phyloP scores from a whole-genome alignment of 2,888 invertebrate genomes.

The Teleogryllus oceanicus region DNA sequence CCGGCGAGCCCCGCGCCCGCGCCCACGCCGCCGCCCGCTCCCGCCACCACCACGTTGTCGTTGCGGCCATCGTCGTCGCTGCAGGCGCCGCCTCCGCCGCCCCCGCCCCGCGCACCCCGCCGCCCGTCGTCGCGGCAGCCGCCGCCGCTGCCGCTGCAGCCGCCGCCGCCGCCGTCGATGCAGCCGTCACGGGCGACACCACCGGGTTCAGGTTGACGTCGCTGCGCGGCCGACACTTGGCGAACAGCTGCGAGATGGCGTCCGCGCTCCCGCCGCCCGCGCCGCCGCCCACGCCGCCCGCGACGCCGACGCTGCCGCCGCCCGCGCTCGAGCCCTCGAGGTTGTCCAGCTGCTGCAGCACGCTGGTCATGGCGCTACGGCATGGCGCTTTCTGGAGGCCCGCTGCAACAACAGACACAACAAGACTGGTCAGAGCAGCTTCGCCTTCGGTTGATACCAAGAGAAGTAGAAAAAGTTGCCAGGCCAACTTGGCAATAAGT shows the following conservation, averaged over 20 bases:
- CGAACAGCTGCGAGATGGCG: constrained; percentile 80
- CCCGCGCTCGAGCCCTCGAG: constrained; percentile 47
- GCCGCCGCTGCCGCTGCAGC: background rate
- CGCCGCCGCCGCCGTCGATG: constrained; percentile 45
- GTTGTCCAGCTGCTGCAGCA: constrained; percentile 44
- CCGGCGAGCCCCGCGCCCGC: background rate
- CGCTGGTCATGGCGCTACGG: constrained; percentile 43
- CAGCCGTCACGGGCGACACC: constrained; percentile 46
- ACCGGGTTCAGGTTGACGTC: constrained; percentile 57
- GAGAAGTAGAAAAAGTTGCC: background rate
- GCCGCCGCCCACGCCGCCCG: constrained; percentile 52
- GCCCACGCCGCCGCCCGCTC: constrained; percentile 23
- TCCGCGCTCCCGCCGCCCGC: constrained; percentile 50
- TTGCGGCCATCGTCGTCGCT: background rate
- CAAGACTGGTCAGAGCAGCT: background rate
- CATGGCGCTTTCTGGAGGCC: constrained; percentile 26
- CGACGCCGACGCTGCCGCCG: constrained; percentile 33
- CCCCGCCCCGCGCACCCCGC: background rate
- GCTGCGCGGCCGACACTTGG: constrained; percentile 76
- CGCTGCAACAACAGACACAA: background rate
- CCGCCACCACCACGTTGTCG: constrained; percentile 24
- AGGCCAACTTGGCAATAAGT: background rate
- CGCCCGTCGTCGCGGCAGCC: background rate
- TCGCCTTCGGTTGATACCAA: background rate
- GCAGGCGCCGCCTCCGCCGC: background rate